Evolutionary conservation across 2,888 invertebrate species (phyloP), one percentile per base, ranked within the genome.

Genomic region (Megaustenia siamemsis): DNA sequence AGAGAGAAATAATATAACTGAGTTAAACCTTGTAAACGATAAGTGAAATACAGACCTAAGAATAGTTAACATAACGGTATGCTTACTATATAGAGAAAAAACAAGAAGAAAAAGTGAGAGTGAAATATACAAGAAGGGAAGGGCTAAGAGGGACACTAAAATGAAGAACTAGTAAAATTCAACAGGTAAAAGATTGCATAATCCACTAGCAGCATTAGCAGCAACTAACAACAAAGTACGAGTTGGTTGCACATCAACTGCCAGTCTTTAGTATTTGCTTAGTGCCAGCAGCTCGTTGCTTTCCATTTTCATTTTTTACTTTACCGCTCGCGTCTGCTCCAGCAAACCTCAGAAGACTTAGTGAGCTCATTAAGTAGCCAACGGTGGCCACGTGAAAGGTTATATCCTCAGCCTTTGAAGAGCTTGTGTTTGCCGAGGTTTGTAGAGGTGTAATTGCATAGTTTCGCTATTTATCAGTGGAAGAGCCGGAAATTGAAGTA

Each of bases 401-500:
- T n/a, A 40, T 38, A 38, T 66, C 68, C 6, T 45, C 45, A 10
- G 32, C 32, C 35, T 24, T 43, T 49, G 32, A 49, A 68, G 79
- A 66, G 79, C 68, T 45, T 43, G 45, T 49, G 66, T 79, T 68
- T 49, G 68, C 32, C 15, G 49, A 35, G 6, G 79, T 79, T 79
- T 79, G 79, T 38, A 15, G n/a, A 24, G 32, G 45, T 49, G 45
- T 79, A 66, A 79, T 68, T 79, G 79, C 79, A 66, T 66, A 68
- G 45, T 68, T 79, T 38, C 66, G 35, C 68, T 45, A 68, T 79
- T 79, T 79, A 79, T 68, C 79, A 79, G 68, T 43, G 66, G 49
- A 79, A 68, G 49, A 43, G 68, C 79, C 66, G 79, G 79, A 79
- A 79, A 79, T 79, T 79, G 79, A 49, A 40, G 28, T 40, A 77